Evolutionary conservation across 2,888 invertebrate species (phyloP).

Genomic region (Ophion ellenae): DNA sequence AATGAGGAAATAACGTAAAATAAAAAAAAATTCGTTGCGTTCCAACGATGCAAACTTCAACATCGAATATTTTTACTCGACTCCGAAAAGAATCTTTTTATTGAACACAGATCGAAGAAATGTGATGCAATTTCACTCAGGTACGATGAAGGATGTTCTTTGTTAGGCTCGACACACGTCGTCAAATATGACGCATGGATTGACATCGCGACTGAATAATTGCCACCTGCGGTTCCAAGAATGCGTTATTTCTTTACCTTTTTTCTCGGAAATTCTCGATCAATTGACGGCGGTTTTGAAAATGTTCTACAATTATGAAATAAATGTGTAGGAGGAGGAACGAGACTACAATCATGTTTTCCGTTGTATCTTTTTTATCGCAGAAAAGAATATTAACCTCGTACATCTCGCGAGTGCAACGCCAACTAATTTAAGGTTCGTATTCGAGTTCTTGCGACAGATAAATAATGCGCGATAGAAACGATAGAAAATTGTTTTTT

Average conservation of each 20-base stretch:
- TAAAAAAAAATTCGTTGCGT: too few relatives aligned
- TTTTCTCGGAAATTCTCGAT: neutral
- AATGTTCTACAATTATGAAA: neutral
- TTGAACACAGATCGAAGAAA: too few relatives aligned
- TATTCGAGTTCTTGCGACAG: conserved; percentile 30
- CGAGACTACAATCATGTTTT: conserved; percentile 42
- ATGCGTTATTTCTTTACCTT: neutral
- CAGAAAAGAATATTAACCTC: conserved; percentile 61
- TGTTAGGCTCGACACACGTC: too few relatives aligned
- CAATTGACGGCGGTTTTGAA: too few relatives aligned
- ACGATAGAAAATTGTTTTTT: conserved; percentile 6
- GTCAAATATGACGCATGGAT: too few relatives aligned
- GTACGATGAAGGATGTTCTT: too few relatives aligned
- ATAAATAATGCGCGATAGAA: neutral
- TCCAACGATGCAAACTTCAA: neutral
- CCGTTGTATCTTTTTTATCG: conserved; percentile 46
- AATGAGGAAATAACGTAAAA: too few relatives aligned
- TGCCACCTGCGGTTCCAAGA: too few relatives aligned
- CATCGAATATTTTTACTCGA: neutral
- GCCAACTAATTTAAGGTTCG: conserved; percentile 62
- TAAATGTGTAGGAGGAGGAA: neutral
- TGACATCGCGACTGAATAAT: too few relatives aligned
- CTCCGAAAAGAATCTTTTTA: neutral
- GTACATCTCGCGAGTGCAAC: conserved; percentile 60
- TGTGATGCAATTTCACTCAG: too few relatives aligned